phyloP scores from a whole-genome alignment of 2,888 invertebrate genomes.

The Macaria liturata region DNA sequence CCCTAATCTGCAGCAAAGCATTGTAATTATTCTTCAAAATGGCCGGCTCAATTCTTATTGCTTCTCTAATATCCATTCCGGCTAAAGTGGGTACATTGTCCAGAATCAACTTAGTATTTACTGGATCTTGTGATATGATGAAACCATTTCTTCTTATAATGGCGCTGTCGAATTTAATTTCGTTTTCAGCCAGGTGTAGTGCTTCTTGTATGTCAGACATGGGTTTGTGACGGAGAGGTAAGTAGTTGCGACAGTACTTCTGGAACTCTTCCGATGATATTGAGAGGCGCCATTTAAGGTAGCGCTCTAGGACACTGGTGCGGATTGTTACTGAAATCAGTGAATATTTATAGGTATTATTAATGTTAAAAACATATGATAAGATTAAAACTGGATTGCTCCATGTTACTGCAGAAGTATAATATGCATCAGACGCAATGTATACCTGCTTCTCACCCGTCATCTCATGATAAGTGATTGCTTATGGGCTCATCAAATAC shows the following conservation, averaged over 20 bases:
- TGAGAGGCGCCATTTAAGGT: constrained; percentile 62
- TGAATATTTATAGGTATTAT: no score
- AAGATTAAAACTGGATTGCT: no score
- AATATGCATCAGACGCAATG: no score
- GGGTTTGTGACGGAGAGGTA: constrained; percentile 68
- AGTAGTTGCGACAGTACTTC: constrained; percentile 65
- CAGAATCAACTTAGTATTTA: constrained; percentile 82
- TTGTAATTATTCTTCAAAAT: constrained; percentile 84
- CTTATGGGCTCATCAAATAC: no score
- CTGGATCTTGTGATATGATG: constrained; percentile 82
- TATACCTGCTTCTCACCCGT: no score
- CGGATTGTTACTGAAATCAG: constrained; percentile 60
- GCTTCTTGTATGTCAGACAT: constrained; percentile 78
- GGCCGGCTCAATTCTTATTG: constrained; percentile 83
- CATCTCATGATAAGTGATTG: no score
- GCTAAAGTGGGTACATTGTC: constrained; percentile 78
- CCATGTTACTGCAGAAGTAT: no score
- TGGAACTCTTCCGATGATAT: constrained; percentile 61
- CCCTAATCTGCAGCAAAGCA: constrained; percentile 78
- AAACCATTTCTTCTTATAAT: constrained; percentile 84
- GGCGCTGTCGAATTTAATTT: constrained; percentile 79
- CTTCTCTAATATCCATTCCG: constrained; percentile 80
- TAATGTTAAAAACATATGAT: no score
- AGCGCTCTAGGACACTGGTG: constrained; percentile 64
- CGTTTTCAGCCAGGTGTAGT: constrained; percentile 78